Evolutionary conservation across 2,888 invertebrate genomes (phyloP), one percentile per base, ranked within the genome.

Genomic region (Microplitis deprimator): DNA sequence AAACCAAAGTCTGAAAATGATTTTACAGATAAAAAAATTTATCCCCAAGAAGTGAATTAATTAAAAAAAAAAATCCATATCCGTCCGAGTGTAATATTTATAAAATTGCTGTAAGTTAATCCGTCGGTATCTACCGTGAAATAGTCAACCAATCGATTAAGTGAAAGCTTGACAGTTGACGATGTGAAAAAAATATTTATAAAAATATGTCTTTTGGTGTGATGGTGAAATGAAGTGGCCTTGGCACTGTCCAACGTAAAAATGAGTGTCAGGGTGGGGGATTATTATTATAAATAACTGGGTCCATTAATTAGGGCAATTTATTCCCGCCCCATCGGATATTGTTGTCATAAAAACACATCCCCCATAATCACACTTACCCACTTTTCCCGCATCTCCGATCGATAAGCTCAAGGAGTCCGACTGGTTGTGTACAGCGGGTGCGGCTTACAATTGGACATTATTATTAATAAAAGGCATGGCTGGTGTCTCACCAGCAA

Each of bases 401-500:
- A 77, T 77, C 77, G 77, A 77, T 77, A 77, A 74, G 70, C 69
- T 65, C 73, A 69, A 73, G 69, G 70, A 77, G 60, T 73, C 69
- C 60, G 40, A 20, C 60, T 71, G 13, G 20, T 29, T 40, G 62
- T 68, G 64, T 41, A 74, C 29, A 68, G 60, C 60, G 74, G 74
- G 74, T 75, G 74, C 74, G 74, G 74, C 74, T 39, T 41, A 64
- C 62, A 69, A 73, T 69, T 65, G 68, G 62, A 71, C 59, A 64
- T 71, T 61, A 16, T 38, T 38, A 70, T 29, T 29, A 29, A 50
- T 13, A 38, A 60, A 39, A 29, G 65, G 73, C n/a, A 74, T 60
- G 50, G 69, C 71, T 60, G 67, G 74, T 41, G 70, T 50, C 50
- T 50, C 40, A 59, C 59, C 73, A 50, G 67, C 73, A n/a, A 67